Conservation (phyloP, 2,888 invertebrate species). For the Prostheceraeus crozeri region DNA sequence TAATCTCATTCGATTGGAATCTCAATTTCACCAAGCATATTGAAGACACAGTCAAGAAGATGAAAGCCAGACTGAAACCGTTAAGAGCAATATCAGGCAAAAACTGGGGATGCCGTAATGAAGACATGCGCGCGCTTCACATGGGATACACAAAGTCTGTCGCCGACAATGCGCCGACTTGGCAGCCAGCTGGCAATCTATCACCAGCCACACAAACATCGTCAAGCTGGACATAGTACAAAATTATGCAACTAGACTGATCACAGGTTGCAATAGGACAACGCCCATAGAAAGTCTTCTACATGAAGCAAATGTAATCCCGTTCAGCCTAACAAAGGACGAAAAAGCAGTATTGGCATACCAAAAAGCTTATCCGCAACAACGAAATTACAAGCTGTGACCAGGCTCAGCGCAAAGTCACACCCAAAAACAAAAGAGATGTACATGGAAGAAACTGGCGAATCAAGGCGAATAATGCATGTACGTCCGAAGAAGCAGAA, state of each 20-base stretch:
- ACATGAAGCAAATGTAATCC: too few species aligned
- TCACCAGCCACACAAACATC: conserved; percentile 9
- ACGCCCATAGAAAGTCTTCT: conserved; percentile 60
- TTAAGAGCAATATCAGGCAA: not conserved
- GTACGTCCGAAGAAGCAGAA: too few species aligned
- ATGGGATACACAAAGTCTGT: not conserved
- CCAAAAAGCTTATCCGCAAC: too few species aligned
- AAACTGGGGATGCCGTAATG: not conserved
- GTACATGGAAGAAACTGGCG: not conserved
- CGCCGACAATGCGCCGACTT: not conserved
- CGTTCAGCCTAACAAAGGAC: too few species aligned
- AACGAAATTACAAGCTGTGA: not conserved
- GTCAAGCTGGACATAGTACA: conserved; percentile 4
- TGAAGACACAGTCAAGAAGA: conserved; percentile 2
- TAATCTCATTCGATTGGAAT: not conserved
- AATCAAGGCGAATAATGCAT: not conserved
- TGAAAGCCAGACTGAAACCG: not conserved
- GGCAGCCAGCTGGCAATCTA: not conserved
- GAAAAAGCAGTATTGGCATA: too few species aligned
- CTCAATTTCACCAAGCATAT: not conserved
- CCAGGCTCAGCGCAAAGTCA: not conserved
- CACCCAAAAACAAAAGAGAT: not conserved
- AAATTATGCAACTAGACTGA: conserved; percentile 11
- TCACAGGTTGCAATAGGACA: conserved; percentile 38
- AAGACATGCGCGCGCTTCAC: not conserved